A percentile compares a stretch with the other conserved stretches of the same genome.
Evolutionary conservation across 2,113 vertebrate species (phyloP).

Genomic region (Centrocercus urophasianus): DNA sequence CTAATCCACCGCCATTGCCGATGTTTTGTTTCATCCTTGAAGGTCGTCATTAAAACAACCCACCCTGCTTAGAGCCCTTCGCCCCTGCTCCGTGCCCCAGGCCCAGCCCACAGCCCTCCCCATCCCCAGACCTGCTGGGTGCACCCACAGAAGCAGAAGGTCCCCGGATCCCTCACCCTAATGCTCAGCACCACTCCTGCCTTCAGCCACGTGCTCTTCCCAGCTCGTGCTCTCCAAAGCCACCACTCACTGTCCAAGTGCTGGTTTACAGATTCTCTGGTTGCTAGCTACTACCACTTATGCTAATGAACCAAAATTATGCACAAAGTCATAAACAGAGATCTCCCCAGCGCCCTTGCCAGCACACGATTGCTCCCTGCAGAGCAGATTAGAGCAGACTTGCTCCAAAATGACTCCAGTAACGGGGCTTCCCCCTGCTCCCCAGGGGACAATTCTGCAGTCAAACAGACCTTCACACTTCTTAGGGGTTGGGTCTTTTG

Average conservation of each 20-base stretch:
- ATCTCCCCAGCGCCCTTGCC: conserved; percentile 71
- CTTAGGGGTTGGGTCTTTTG: conserved; percentile 33
- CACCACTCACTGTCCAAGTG: neutral
- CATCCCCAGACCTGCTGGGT: neutral
- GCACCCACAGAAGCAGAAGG: neutral
- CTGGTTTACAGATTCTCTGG: conserved; percentile 25
- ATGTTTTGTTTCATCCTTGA: conserved; percentile 76
- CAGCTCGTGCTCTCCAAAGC: neutral
- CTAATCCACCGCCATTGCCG: conserved; percentile 73
- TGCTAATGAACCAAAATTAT: conserved; percentile 72
- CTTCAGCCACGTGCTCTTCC: neutral
- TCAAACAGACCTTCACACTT: conserved; percentile 41
- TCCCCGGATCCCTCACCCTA: neutral
- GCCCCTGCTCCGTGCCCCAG: neutral
- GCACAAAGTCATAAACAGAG: conserved; percentile 71
- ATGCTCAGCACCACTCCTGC: neutral
- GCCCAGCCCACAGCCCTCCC: neutral
- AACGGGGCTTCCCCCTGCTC: conserved; percentile 61
- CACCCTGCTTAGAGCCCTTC: conserved; percentile 1
- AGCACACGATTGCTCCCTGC: conserved; percentile 45
- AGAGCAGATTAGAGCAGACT: conserved; percentile 50
- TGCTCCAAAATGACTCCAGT: neutral
- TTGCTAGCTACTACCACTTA: conserved; percentile 64
- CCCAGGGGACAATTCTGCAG: conserved; percentile 20
- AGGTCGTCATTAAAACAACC: conserved; percentile 78